These are phyloP conservation scores for Limosa lapponica DNA, from an alignment of 2,797 vertebrate genomes.

Conservation along the genomic window DNA sequence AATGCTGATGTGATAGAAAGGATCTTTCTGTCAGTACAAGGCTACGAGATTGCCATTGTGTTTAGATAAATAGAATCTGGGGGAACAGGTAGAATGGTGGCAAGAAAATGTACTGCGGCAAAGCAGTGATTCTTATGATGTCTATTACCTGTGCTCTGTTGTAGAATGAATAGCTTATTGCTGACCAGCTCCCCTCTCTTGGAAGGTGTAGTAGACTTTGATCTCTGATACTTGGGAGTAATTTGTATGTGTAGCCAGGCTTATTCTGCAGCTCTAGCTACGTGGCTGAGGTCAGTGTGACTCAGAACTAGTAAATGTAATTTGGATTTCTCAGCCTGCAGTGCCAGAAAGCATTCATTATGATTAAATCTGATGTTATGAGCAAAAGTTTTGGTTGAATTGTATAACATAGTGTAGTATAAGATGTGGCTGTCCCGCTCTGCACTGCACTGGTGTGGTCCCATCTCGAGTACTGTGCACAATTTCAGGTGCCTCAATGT, in stretches of 20 bases:
- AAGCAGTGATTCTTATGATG: not conserved
- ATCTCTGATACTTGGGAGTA: not conserved
- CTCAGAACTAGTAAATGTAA: not conserved
- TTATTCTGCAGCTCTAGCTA: not conserved
- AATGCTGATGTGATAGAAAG: constrained; percentile 13
- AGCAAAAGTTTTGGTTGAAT: not conserved
- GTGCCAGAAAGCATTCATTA: not conserved
- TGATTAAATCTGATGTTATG: not conserved
- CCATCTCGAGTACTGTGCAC: not conserved
- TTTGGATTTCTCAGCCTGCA: not conserved
- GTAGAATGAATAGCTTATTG: not conserved
- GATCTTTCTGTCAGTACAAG: not conserved
- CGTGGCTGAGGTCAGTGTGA: not conserved
- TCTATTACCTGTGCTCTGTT: not conserved
- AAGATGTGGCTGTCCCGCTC: not conserved
- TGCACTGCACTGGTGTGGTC: not conserved
- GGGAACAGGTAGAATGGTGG: not conserved
- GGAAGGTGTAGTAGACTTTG: not conserved
- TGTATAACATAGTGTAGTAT: not conserved
- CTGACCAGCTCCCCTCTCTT: not conserved
- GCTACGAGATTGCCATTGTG: not conserved
- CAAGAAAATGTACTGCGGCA: not conserved
- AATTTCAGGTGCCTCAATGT: not conserved
- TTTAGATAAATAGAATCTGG: not conserved
- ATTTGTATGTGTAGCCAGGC: not conserved